A percentile compares a stretch with the other conserved stretches of the same genome.
Conservation (phyloP, 2,797 vertebrate genomes). For the Mormyrus proboscirostris region DNA sequence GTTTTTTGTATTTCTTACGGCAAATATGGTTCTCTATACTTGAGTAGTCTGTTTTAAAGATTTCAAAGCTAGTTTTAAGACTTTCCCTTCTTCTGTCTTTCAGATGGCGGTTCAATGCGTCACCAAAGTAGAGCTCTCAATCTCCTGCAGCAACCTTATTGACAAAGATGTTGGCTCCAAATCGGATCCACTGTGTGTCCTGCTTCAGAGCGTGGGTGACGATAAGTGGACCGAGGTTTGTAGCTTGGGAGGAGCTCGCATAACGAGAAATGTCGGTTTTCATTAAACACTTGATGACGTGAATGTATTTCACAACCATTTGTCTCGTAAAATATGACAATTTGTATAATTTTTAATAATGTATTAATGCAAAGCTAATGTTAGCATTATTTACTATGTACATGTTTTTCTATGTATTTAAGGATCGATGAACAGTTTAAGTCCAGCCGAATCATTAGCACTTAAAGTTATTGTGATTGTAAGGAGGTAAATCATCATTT, state of each 20-base stretch:
- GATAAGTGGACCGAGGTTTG: constrained; percentile 80
- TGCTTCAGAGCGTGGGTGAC: constrained; percentile 69
- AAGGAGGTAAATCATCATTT: background rate
- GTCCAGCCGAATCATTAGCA: background rate
- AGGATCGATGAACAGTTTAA: background rate
- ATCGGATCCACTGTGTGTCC: constrained; percentile 84
- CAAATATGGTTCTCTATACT: background rate
- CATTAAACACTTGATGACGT: background rate
- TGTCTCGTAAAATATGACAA: background rate
- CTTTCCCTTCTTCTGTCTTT: constrained; percentile 25
- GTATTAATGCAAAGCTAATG: background rate
- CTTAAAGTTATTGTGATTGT: background rate
- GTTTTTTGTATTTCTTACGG: background rate
- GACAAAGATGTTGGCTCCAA: constrained; percentile 82
- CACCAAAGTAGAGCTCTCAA: constrained; percentile 70
- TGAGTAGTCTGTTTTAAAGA: background rate
- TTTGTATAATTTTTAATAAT: background rate
- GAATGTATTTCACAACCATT: background rate
- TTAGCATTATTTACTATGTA: background rate
- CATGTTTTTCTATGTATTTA: background rate
- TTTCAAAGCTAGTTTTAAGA: background rate
- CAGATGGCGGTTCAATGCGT: constrained; percentile 85
- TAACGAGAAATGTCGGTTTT: background rate
- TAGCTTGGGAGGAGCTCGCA: background rate
- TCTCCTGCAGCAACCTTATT: constrained; percentile 78